Base-by-base conservation (phyloP, 2,888 invertebrate species). In the Epistrophe eligans region DNA sequence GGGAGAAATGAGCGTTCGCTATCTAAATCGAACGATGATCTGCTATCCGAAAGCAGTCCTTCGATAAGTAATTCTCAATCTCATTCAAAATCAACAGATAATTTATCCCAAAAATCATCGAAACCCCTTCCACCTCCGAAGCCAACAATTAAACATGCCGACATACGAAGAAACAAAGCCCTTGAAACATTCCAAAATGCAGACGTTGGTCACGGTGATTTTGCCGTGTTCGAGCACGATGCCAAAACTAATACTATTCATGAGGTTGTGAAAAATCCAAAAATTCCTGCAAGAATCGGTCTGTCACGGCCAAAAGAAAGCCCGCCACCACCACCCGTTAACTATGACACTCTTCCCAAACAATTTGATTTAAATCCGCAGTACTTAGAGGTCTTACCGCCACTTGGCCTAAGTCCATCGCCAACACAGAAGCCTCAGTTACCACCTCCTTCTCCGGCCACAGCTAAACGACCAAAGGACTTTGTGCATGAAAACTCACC, bases 261-360 rank as follows among this genome's bases (percentile, higher is more conserved):
- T 62, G 91, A 91, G 85, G 90, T 92, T 62, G 83, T 91, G 17
- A 87, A 79, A 71, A 76, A 81, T 24, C 89, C 89, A 1, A 85
- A 79, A 70, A 90, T 90, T 71, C 77, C 90, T 38, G 57, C 89
- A 17, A 83, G 62, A 83, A 35, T 62, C 11, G 40, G 17, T 4
- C 15, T 66, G 13, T 45, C 40, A 9, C 90, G 93, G 7, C 93
- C 93, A 4, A 90, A 90, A 32, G 92, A 92, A 13, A 91, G 92
- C 81, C 93, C 93, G 4, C 93, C 93, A 13, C 93, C 93, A n/a
- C 93, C 93, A 45, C 93, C 93, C 15, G 89, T 93, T 3, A 92
- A 92, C 82, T 91, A 88, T 73, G 88, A 91, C 43, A 93, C 93
- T 4, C 58, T 93, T 83, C 93, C 93, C 19, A 91, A 89, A 60